Evolutionary conservation across 2,797 vertebrate species (phyloP).

Genomic region (Peromyscus aztecus): DNA sequence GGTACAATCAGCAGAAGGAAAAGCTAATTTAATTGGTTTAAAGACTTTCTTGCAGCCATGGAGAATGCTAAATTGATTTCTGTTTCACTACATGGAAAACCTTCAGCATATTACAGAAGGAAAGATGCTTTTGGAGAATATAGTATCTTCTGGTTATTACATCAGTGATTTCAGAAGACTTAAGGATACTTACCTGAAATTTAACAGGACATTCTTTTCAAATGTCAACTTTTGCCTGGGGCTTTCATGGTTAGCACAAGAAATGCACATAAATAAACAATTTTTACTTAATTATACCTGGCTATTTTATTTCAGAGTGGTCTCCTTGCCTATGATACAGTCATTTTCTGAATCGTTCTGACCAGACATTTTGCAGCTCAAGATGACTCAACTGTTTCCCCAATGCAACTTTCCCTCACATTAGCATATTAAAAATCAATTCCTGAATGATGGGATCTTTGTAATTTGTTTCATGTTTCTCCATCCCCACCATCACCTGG

Average conservation of each 20-base stretch:
- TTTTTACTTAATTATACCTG: neutral
- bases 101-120: neutral
- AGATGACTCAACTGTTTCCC: neutral
- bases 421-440: neutral
- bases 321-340: neutral
- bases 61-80: conserved; percentile 67
- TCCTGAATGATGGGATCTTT: neutral
- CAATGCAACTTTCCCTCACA: neutral
- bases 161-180: conserved; percentile 10
- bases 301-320: neutral
- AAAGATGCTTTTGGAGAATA: conserved; percentile 49
- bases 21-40: conserved; percentile 73
- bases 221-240: neutral
- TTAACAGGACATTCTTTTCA: neutral
- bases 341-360: neutral
- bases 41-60: conserved; percentile 67
- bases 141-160: neutral
- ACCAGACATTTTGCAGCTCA: neutral
- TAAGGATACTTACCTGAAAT: neutral
- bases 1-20: conserved; percentile 8
- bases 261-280: neutral
- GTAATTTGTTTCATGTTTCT: neutral
- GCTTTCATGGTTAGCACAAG: neutral
- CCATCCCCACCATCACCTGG: neutral
- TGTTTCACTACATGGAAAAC: neutral